These are phyloP conservation scores for Psilopsiagon aurifrons DNA, from an alignment of 2,113 vertebrate species.

Conservation along the genomic window DNA sequence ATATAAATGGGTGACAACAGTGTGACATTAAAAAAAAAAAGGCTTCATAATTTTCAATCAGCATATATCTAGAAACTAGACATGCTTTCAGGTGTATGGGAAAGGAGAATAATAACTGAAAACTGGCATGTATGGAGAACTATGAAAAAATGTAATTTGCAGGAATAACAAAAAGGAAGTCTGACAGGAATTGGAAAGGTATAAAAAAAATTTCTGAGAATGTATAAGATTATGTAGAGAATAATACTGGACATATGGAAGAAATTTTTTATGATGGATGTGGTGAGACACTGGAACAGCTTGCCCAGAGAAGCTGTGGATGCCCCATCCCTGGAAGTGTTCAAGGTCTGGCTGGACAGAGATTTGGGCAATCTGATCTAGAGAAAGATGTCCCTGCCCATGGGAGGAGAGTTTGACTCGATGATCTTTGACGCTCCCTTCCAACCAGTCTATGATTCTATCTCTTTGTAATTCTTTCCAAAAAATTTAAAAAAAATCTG, in stretches of 20 bases:
- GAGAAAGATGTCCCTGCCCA: not conserved
- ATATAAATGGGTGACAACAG: not conserved
- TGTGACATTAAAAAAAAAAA: not conserved
- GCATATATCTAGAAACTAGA: not conserved
- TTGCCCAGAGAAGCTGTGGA: not conserved
- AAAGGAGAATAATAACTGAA: not conserved
- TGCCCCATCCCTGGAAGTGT: rapidly evolving
- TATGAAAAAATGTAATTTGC: not conserved
- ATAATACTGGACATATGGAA: not conserved
- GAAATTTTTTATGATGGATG: not conserved
- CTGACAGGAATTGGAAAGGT: not conserved
- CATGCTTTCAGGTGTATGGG: not conserved
- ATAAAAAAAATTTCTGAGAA: not conserved
- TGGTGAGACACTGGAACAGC: not conserved
- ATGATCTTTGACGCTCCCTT: not conserved
- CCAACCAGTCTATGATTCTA: not conserved
- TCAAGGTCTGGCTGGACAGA: not conserved
- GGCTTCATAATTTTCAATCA: not conserved
- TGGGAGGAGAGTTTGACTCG: not conserved
- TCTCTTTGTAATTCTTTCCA: not conserved
- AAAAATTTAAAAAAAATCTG: not conserved
- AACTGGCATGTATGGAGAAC: not conserved
- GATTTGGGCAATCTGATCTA: not conserved
- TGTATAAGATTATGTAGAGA: not conserved
- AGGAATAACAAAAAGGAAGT: not conserved